Percentiles rank a stretch among this genome's conserved stretches.
These are phyloP conservation scores for Frieseomelitta varia DNA, from an alignment of 1,140 invertebrate genomes.

Conservation along the genomic window DNA sequence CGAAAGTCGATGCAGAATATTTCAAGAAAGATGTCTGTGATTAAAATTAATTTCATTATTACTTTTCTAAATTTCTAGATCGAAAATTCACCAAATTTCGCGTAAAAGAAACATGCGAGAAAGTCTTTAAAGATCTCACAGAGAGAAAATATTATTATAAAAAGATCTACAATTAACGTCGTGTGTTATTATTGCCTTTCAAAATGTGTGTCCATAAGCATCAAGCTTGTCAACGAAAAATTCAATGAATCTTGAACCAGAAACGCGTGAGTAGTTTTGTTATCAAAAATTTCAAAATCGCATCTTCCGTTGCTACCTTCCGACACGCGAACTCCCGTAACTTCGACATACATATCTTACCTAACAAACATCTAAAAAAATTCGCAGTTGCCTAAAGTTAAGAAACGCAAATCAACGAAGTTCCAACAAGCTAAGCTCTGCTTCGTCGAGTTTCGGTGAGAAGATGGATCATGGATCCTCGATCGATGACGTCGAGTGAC, in stretches of 20 bases:
- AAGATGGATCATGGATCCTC: neutral
- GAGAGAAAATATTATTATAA: neutral
- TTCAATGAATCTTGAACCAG: neutral
- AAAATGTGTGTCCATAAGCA: neutral
- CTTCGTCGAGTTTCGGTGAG: neutral
- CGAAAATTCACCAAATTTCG: neutral
- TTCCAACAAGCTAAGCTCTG: neutral
- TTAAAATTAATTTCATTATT: neutral
- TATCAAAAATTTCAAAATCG: neutral
- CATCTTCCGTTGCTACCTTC: no score
- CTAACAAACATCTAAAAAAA: no score
- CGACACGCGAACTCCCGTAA: no score
- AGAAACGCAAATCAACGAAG: neutral
- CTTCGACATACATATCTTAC: no score
- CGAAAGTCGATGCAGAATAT: neutral
- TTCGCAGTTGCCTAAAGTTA: neutral
- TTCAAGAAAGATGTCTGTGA: neutral
- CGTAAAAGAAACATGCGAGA: neutral
- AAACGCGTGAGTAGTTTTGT: neutral
- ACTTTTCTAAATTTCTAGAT: no score
- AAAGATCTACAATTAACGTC: neutral
- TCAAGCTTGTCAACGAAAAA: neutral
- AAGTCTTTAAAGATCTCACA: neutral
- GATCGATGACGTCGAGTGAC: constrained; percentile 9
- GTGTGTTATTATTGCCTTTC: neutral